Evolutionary conservation across 2,113 vertebrate species (phyloP).

Genomic region (Tautogolabrus adspersus): DNA sequence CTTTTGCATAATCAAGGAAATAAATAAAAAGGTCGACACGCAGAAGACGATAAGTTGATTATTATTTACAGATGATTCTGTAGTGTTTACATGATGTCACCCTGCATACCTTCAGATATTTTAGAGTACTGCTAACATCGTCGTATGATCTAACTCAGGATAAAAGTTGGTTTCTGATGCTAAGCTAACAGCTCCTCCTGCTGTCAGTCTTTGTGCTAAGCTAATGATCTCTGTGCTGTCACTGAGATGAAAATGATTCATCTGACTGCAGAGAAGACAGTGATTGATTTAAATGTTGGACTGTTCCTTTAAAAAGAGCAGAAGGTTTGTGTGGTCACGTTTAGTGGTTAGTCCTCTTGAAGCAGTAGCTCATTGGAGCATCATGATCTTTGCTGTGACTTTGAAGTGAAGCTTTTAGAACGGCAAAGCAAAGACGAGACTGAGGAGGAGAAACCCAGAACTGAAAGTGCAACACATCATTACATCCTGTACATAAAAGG

Average conservation of each 20-base stretch:
- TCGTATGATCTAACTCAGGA: no score
- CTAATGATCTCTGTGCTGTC: not conserved
- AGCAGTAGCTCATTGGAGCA: not conserved
- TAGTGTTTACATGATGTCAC: no score
- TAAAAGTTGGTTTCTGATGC: no score
- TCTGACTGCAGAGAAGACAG: not conserved
- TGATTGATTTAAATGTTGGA: not conserved
- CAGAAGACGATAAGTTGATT: no score
- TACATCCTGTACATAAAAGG: slow-evolving; percentile 15
- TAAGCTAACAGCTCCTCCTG: not conserved
- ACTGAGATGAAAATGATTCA: not conserved
- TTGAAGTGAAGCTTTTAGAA: not conserved
- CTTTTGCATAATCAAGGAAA: not conserved
- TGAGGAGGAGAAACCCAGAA: not conserved
- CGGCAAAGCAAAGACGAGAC: not conserved
- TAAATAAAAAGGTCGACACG: not conserved
- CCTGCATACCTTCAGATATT: no score
- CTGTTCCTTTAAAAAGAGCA: not conserved
- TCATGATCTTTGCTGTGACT: not conserved
- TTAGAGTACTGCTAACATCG: no score
- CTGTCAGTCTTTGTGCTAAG: not conserved
- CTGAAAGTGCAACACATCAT: not conserved
- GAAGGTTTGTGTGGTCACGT: no score
- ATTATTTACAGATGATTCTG: no score
- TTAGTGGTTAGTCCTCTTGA: not conserved